A percentile compares a stretch with the other conserved stretches of the same genome.
phyloP scores from a whole-genome alignment of 2,888 invertebrate genomes.

The Gonocerus acuteangulatus region DNA sequence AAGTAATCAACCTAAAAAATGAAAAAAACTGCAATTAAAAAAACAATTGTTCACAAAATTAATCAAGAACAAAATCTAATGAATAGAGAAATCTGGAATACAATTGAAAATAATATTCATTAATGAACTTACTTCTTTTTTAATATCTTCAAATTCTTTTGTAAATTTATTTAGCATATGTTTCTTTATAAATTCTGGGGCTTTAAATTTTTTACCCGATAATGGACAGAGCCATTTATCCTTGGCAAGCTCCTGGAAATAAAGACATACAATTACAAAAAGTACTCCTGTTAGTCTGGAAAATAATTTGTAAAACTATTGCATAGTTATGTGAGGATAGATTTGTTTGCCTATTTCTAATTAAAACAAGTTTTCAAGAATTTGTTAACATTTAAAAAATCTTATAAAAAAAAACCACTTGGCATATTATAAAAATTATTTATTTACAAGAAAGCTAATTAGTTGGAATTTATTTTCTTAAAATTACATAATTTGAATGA shows the following conservation, averaged over 20 bases:
- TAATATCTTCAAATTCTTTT: neutral
- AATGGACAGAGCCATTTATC: neutral
- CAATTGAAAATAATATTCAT: neutral
- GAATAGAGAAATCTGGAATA: neutral
- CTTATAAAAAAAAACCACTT: no score
- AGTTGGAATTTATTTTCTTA: no score
- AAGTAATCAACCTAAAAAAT: neutral
- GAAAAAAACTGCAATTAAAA: neutral
- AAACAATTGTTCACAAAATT: neutral
- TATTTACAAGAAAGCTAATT: no score
- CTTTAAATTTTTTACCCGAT: neutral
- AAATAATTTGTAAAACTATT: no score
- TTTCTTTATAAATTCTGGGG: neutral
- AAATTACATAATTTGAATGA: no score
- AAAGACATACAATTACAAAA: no score
- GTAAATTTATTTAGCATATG: neutral
- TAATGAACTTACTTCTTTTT: neutral
- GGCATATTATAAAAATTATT: no score
- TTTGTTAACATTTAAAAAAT: no score
- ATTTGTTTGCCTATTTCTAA: no score
- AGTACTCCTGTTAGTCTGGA: no score
- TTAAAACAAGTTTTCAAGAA: no score
- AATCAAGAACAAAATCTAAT: neutral
- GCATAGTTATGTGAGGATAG: no score
- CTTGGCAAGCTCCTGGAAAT: neutral